A percentile compares a stretch with the other conserved stretches of the same genome.
phyloP scores from a whole-genome alignment of 2,888 invertebrate genomes.

The Amorpha juglandis region DNA sequence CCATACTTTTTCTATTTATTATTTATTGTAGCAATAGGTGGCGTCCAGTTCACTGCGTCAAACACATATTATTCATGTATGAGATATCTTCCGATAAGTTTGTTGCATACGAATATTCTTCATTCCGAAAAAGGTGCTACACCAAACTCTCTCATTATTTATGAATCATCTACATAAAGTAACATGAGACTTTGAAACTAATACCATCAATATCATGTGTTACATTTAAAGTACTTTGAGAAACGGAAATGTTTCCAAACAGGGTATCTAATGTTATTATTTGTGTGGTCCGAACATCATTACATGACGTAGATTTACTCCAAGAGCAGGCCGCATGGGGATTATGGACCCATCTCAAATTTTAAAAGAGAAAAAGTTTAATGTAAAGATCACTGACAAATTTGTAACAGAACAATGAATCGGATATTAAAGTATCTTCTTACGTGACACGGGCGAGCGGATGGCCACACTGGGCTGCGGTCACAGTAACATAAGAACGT shows the following conservation, averaged over 20 bases:
- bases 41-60: background rate
- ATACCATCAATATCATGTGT: background rate
- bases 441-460: slow-evolving; percentile 81
- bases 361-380: slow-evolving; percentile 80
- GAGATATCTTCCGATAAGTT: background rate
- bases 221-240: background rate
- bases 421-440: slow-evolving; percentile 82
- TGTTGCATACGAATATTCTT: background rate
- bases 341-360: slow-evolving; percentile 80
- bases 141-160: background rate
- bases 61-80: background rate
- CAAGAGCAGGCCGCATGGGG: slow-evolving; percentile 68
- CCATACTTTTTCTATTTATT: slow-evolving; percentile 11
- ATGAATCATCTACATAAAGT: background rate
- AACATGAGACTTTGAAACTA: background rate
- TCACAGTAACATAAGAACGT: slow-evolving; percentile 47
- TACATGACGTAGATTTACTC: slow-evolving; percentile 72
- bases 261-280: slow-evolving; percentile 62
- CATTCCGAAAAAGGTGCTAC: background rate
- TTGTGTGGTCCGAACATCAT: slow-evolving; percentile 75
- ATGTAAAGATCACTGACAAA: slow-evolving; percentile 84
- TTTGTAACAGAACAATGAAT: slow-evolving; percentile 85
- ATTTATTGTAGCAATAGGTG: background rate
- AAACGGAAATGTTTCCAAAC: background rate
- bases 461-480: slow-evolving; percentile 63